phyloP scores from a whole-genome alignment of 1,140 invertebrate genomes.

The Penaeus indicus region DNA sequence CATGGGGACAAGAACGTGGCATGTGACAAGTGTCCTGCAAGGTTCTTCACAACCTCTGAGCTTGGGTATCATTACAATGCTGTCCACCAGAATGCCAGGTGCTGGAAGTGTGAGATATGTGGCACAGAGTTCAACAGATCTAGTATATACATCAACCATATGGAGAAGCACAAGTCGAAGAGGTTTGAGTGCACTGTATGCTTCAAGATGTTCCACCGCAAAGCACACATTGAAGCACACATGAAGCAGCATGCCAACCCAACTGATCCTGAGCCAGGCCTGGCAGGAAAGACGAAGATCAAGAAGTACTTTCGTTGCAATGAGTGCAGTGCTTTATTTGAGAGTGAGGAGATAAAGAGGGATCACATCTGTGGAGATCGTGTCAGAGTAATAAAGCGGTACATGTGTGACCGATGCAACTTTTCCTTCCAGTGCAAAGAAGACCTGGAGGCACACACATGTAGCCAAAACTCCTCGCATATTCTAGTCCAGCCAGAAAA shows the following conservation, averaged over 20 bases:
- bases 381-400: slow-evolving; percentile 5
- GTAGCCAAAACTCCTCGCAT: slow-evolving; percentile 21
- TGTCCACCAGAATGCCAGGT: slow-evolving; percentile 39
- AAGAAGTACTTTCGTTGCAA: slow-evolving; percentile 45
- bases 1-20: slow-evolving; percentile 44
- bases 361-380: slow-evolving; percentile 41
- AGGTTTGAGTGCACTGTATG: slow-evolving; percentile 44
- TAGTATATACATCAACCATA: slow-evolving; percentile 39
- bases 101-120: slow-evolving; percentile 50
- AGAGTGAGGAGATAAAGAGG: slow-evolving; percentile 28
- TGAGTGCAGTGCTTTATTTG: slow-evolving; percentile 41
- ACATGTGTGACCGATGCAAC: slow-evolving; percentile 28
- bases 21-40: slow-evolving; percentile 42
- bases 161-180: slow-evolving; percentile 39
- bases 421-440: slow-evolving; percentile 35
- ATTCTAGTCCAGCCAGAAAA: slow-evolving; percentile 40
- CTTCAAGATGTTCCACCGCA: slow-evolving; percentile 35
- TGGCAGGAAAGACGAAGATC: background rate
- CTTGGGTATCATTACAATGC: slow-evolving; percentile 45
- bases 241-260: slow-evolving; percentile 34
- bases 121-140: slow-evolving; percentile 38
- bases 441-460: slow-evolving; percentile 12
- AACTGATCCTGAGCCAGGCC: background rate
- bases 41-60: slow-evolving; percentile 45
- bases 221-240: slow-evolving; percentile 39